Percentiles rank a stretch among this genome's conserved stretches.
phyloP scores from a whole-genome alignment of 2,888 invertebrate genomes.

The Emmelina monodactyla region DNA sequence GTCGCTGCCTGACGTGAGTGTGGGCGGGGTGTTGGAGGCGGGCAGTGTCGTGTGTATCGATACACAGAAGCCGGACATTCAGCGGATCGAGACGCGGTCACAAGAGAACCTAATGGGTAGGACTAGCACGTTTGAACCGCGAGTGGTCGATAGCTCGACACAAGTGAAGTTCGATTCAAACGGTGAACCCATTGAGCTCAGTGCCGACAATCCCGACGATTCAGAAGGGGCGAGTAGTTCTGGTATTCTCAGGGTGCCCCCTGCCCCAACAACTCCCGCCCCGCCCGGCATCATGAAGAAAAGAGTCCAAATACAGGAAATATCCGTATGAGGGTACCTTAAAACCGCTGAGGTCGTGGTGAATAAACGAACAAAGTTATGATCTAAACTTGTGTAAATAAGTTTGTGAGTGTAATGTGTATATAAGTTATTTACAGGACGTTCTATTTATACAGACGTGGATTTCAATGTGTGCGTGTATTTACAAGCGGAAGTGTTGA shows the following conservation, averaged over 20 bases:
- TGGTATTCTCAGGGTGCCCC: slow-evolving; percentile 55
- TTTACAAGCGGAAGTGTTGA: neutral
- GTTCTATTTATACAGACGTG: slow-evolving; percentile 8
- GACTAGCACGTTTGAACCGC: slow-evolving; percentile 58
- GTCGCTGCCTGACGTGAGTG: slow-evolving; percentile 67
- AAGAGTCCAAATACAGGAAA: slow-evolving; percentile 91
- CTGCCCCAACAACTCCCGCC: slow-evolving; percentile 57
- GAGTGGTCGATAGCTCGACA: slow-evolving; percentile 58
- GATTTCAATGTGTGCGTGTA: slow-evolving; percentile 1
- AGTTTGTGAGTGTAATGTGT: slow-evolving; percentile 15
- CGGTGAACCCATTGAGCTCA: slow-evolving; percentile 37
- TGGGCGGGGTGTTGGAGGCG: slow-evolving; percentile 68
- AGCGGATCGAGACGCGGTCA: slow-evolving; percentile 45
- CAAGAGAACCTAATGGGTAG: slow-evolving; percentile 38
- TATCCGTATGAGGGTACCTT: slow-evolving; percentile 78
- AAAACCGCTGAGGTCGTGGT: slow-evolving; percentile 47
- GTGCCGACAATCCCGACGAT: slow-evolving; percentile 53
- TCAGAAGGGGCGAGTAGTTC: slow-evolving; percentile 47
- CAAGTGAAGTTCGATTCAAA: slow-evolving; percentile 57
- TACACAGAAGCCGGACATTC: slow-evolving; percentile 60
- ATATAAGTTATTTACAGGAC: slow-evolving; percentile 8
- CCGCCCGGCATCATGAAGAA: slow-evolving; percentile 85
- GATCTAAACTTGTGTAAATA: slow-evolving; percentile 24
- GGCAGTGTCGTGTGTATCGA: slow-evolving; percentile 62
- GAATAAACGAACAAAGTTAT: slow-evolving; percentile 56